Evolutionary conservation across 2,888 invertebrate species (phyloP).

Genomic region (Phortica magna): DNA sequence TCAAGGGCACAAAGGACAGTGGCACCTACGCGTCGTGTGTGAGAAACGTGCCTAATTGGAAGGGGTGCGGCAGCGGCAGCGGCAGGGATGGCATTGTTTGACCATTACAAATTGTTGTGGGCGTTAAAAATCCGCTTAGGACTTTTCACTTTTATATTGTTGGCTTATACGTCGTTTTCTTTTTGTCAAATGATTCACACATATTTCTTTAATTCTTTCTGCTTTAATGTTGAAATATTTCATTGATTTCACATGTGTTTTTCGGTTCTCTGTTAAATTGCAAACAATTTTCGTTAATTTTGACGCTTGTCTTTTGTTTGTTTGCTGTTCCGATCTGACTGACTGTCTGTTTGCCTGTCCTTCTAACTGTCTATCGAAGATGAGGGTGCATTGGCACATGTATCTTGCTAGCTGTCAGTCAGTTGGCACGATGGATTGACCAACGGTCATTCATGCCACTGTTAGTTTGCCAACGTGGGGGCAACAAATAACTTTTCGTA

Average conservation of each 20-base stretch:
- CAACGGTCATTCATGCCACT: slow-evolving; percentile 61
- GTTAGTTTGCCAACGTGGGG: slow-evolving; percentile 17
- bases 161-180: not conserved
- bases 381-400: slow-evolving; percentile 50
- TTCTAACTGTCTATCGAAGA: slow-evolving; percentile 20
- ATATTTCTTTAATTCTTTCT: slow-evolving; percentile 50
- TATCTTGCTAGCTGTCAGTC: not conserved
- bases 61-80: slow-evolving; percentile 17
- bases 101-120: slow-evolving; percentile 78
- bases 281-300: slow-evolving; percentile 70
- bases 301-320: slow-evolving; percentile 60
- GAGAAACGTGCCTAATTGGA: slow-evolving; percentile 39
- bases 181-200: slow-evolving; percentile 17
- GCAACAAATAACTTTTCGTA: slow-evolving; percentile 41
- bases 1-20: slow-evolving; percentile 7
- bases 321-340: slow-evolving; percentile 38
- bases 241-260: slow-evolving; percentile 61
- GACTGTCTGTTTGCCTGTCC: slow-evolving; percentile 13
- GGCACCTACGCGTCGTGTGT: slow-evolving; percentile 35
- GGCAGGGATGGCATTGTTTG: slow-evolving; percentile 50
- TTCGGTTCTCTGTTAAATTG: slow-evolving; percentile 65
- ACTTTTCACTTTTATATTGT: slow-evolving; percentile 36
- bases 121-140: slow-evolving; percentile 77
- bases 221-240: slow-evolving; percentile 48
- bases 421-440: slow-evolving; percentile 50